Percentiles rank a stretch among this genome's conserved stretches.
Evolutionary conservation across 2,888 invertebrate species (phyloP).

Genomic region (Eilema depressum): DNA sequence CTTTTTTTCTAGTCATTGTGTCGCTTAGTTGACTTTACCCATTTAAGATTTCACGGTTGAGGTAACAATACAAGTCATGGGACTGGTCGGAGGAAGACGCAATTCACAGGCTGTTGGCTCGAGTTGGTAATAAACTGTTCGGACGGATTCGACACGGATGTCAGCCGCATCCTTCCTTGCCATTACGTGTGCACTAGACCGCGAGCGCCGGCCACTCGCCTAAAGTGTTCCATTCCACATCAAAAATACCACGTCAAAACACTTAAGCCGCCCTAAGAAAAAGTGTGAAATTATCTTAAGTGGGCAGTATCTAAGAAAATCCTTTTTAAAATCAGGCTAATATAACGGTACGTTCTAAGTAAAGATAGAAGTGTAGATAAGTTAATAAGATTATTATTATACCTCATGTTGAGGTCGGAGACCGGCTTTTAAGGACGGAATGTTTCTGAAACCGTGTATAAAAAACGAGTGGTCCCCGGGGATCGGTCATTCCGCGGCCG

Average conservation of each 20-base stretch:
- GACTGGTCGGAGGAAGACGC: conserved; percentile 47
- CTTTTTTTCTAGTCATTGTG: conserved; percentile 39
- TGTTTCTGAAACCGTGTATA: conserved; percentile 84
- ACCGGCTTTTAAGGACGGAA: conserved; percentile 84
- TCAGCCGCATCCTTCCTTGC: conserved; percentile 69
- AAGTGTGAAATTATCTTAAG: conserved; percentile 85
- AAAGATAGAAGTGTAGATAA: conserved; percentile 85
- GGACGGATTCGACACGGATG: conserved; percentile 74
- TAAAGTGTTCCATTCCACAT: conserved; percentile 53
- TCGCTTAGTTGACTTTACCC: conserved; percentile 50
- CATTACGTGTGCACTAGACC: conserved; percentile 61
- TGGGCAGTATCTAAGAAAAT: conserved; percentile 76
- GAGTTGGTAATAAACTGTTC: conserved; percentile 71
- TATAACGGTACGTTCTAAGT: conserved; percentile 85
- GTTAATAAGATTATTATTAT: conserved; percentile 86
- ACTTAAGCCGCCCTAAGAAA: conserved; percentile 72
- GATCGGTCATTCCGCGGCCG: conserved; percentile 82
- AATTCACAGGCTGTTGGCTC: conserved; percentile 42
- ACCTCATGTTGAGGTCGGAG: conserved; percentile 78
- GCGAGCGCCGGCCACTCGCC: conserved; percentile 51
- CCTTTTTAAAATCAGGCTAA: conserved; percentile 78
- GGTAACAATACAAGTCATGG: conserved; percentile 64
- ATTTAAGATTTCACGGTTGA: conserved; percentile 73
- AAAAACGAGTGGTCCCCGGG: conserved; percentile 81
- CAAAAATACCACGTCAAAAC: conserved; percentile 71